phyloP scores from a whole-genome alignment of 2,797 vertebrate species.

The Balearica regulorum region DNA sequence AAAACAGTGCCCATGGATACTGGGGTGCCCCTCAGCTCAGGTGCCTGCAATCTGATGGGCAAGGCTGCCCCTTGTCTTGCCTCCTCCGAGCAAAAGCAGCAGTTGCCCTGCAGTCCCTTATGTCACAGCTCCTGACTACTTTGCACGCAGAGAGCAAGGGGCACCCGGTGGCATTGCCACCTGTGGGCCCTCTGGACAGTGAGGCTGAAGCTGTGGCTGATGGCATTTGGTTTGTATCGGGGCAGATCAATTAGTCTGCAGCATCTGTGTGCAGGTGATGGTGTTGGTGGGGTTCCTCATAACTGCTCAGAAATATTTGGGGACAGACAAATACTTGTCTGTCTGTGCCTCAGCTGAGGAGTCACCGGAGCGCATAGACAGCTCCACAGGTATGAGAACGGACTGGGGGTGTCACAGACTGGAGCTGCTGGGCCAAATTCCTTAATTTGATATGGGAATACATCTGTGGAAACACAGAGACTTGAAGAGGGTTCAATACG shows the following conservation, averaged over 20 bases:
- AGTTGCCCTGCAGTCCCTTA: neutral
- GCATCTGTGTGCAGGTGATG: constrained; percentile 76
- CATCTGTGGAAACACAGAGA: neutral
- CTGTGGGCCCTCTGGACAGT: fast-evolving
- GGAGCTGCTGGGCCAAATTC: neutral
- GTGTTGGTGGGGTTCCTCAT: constrained; percentile 88
- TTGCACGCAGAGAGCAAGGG: neutral
- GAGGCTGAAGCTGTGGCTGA: neutral
- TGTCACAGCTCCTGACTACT: neutral
- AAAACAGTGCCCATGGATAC: neutral
- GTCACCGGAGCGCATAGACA: constrained; percentile 71
- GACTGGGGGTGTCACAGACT: neutral
- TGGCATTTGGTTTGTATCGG: fast-evolving
- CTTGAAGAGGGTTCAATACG: neutral
- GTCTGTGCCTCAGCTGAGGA: constrained; percentile 75
- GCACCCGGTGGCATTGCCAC: neutral
- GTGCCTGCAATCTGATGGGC: neutral
- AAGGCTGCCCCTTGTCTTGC: neutral
- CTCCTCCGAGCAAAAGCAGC: neutral
- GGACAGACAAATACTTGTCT: constrained; percentile 71
- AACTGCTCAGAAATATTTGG: constrained; percentile 84
- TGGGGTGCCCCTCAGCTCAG: neutral
- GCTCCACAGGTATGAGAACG: constrained; percentile 72
- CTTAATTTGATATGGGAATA: neutral
- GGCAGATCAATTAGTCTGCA: neutral